phyloP scores from a whole-genome alignment of 2,113 vertebrate genomes.

The Thalassoma bifasciatum region DNA sequence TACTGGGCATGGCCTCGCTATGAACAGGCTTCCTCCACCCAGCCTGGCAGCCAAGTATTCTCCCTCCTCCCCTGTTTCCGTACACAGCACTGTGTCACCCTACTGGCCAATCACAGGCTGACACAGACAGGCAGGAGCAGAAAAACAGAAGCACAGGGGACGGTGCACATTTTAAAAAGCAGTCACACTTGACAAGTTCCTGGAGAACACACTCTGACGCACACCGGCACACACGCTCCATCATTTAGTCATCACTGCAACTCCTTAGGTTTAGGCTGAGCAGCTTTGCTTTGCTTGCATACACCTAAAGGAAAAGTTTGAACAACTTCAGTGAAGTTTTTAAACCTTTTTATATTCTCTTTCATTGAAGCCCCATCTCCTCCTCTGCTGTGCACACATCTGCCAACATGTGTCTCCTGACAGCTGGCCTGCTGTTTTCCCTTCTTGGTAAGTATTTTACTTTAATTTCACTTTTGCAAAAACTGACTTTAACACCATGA shows the following conservation, averaged over 20 bases:
- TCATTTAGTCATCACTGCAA: neutral
- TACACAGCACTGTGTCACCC: neutral
- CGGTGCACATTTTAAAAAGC: slow-evolving; percentile 38
- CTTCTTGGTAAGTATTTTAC: slow-evolving; percentile 77
- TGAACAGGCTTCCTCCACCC: neutral
- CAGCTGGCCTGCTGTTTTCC: slow-evolving; percentile 58
- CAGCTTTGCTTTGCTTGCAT: neutral
- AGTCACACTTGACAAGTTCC: slow-evolving; percentile 20
- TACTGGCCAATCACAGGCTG: slow-evolving; percentile 64
- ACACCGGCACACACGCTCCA: slow-evolving; percentile 11
- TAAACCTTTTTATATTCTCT: neutral
- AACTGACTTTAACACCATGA: neutral
- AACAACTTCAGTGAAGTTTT: neutral
- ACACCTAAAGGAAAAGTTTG: neutral
- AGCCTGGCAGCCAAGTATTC: slow-evolving; percentile 1
- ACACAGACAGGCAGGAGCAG: slow-evolving; percentile 21
- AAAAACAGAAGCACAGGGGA: slow-evolving; percentile 31
- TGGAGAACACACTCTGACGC: slow-evolving; percentile 14
- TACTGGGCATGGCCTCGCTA: neutral
- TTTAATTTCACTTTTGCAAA: neutral
- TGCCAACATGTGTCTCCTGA: slow-evolving; percentile 74
- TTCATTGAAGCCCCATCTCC: neutral
- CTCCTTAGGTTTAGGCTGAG: neutral
- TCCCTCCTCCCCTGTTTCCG: slow-evolving; percentile 18
- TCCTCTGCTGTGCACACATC: slow-evolving; percentile 25